phyloP scores from a whole-genome alignment of 2,113 vertebrate genomes.

The Terrapene triunguis region DNA sequence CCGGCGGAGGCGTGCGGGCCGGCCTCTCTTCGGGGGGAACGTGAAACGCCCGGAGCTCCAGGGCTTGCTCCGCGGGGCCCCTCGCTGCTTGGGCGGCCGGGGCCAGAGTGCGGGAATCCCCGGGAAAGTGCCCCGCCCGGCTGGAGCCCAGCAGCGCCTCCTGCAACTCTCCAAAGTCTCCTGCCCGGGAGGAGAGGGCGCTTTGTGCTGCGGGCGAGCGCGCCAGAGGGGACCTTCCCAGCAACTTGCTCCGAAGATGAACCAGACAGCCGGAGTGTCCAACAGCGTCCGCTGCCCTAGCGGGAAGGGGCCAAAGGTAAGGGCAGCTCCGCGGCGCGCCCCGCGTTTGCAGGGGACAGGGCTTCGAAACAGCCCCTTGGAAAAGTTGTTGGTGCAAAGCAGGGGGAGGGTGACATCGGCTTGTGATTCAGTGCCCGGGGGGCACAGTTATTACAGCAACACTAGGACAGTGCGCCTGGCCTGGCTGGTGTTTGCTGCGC shows the following conservation, averaged over 20 bases:
- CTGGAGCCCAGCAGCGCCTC: not conserved
- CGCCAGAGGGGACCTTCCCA: not conserved
- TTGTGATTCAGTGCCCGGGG: not conserved
- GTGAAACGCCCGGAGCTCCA: too few relatives aligned
- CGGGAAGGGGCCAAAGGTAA: slow-evolving; percentile 80
- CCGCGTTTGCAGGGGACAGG: not conserved
- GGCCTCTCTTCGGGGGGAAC: too few relatives aligned
- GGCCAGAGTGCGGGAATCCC: not conserved
- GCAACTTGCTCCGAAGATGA: slow-evolving; percentile 71
- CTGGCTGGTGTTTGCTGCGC: not conserved
- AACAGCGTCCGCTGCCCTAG: slow-evolving; percentile 83
- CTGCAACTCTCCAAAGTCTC: not conserved
- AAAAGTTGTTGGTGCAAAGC: too few relatives aligned
- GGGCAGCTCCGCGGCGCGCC: not conserved
- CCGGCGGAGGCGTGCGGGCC: too few relatives aligned
- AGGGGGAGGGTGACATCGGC: not conserved
- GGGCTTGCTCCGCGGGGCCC: not conserved
- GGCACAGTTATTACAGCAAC: not conserved
- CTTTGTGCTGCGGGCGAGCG: not conserved
- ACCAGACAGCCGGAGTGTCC: slow-evolving; percentile 84
- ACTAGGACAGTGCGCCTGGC: too few relatives aligned
- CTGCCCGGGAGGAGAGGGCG: not conserved
- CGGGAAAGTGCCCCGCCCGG: not conserved
- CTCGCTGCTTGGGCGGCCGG: too few relatives aligned
- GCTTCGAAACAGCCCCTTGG: not conserved